Evolutionary conservation across 2,113 vertebrate genomes (phyloP).

Genomic region (Bubo scandiacus): DNA sequence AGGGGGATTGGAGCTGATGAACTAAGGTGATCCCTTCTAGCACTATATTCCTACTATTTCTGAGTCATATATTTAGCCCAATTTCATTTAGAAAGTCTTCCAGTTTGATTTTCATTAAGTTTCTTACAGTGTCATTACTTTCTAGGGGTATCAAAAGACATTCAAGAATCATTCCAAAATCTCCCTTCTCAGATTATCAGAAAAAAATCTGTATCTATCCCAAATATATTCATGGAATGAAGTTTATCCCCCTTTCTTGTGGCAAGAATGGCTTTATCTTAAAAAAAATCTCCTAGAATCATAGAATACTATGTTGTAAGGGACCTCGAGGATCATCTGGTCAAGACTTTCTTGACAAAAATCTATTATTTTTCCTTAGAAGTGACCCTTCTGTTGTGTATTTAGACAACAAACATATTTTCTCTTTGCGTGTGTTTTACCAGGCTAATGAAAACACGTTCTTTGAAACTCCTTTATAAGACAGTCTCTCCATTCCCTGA

Average conservation of each 20-base stretch:
- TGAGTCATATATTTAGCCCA: neutral
- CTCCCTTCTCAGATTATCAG: neutral
- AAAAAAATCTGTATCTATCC: neutral
- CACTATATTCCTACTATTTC: neutral
- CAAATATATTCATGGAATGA: neutral
- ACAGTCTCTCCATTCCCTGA: neutral
- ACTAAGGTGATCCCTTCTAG: neutral
- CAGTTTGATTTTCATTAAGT: neutral
- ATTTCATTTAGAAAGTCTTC: neutral
- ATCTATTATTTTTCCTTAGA: neutral
- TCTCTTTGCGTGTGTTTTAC: neutral
- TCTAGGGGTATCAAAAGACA: neutral
- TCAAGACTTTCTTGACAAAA: neutral
- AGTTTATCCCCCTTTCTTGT: neutral
- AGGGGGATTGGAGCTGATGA: neutral
- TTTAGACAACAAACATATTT: neutral
- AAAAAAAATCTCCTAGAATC: neutral
- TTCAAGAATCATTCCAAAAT: neutral
- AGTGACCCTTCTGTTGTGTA: neutral
- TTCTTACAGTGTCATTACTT: neutral
- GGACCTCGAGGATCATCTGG: no score
- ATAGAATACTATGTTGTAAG: no score
- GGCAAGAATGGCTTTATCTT: neutral
- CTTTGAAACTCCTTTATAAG: neutral
- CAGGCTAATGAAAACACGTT: neutral